Percentiles rank a stretch among this genome's conserved stretches.
Conservation (phyloP, 2,888 invertebrate species). For the Ennomos quercinarius region DNA sequence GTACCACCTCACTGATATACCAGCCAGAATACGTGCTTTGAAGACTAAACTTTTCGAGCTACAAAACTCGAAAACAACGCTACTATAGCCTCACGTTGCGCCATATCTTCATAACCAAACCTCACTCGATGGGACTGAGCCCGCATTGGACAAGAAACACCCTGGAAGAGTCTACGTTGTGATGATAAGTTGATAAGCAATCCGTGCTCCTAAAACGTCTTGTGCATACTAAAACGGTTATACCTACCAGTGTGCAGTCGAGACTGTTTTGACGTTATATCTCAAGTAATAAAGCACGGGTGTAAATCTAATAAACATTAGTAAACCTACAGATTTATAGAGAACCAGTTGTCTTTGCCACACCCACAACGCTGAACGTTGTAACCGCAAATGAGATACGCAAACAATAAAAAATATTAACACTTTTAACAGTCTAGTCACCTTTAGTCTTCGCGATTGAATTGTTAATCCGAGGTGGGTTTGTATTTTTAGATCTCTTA, state of each 20-base stretch:
- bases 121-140: conserved; percentile 29
- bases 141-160: conserved; percentile 10
- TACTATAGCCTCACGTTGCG: conserved; percentile 37
- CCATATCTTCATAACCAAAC: conserved; percentile 35
- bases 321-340: conserved; percentile 20
- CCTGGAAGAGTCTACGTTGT: conserved; percentile 32
- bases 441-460: conserved; percentile 7
- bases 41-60: conserved; percentile 46
- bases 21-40: conserved; percentile 55
- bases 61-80: conserved; percentile 26
- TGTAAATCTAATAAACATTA: conserved; percentile 17
- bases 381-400: conserved; percentile 18
- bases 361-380: conserved; percentile 28
- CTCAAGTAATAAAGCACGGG: conserved; percentile 18
- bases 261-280: conserved; percentile 27
- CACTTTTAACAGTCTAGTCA: conserved; percentile 21
- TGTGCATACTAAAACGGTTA: conserved; percentile 35
- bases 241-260: conserved; percentile 10
- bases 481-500: neutral
- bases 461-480: conserved; percentile 3
- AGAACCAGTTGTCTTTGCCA: conserved; percentile 33
- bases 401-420: conserved; percentile 24
- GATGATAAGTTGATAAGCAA: conserved; percentile 27
- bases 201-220: conserved; percentile 30
- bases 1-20: conserved; percentile 48